Evolutionary conservation across 1,140 invertebrate species (phyloP), one percentile per base, ranked within the genome.

Genomic region (Trachymyrmex cornetzi): DNA sequence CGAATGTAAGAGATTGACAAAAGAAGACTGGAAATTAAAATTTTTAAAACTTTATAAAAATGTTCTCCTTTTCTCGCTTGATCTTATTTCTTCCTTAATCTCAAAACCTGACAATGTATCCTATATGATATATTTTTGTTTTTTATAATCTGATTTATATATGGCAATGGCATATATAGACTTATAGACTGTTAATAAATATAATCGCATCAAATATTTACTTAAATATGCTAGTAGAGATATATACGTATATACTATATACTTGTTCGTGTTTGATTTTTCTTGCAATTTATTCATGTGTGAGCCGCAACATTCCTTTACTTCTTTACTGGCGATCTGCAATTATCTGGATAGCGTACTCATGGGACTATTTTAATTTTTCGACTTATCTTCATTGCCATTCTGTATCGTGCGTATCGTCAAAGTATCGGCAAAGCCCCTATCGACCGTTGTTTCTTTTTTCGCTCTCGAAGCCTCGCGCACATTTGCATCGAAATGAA

Each of bases 401-500:
- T 64, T 75, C 72, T 81, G 55, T 34, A 44, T 85, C 57, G 44
- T n/a, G 50, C 61, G 64, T 75, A 77, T 80, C 77, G 75, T 75
- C 57, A 69, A 67, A 89, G 71, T 82, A 86, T 89, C 75, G 64
- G 24, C 30, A 82, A 55, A 89, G 12, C 11, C 9, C 24, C 19
- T 27, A 69, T 80, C 55, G 77, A 67, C 74, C 69, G 71, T 30
- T 87, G 71, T 75, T 75, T 86, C 59, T 72, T 80, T 63, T 64
- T 61, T 67, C n/a, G n/a, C 67, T 80, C 55, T 34, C 44, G 77
- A 50, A 74, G 34, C 77, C 34, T 89, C 57, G 59, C 63, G 50
- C 50, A 38, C 79, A 92, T 94, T 94, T 92, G 91, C 92, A 94
- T 94, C 87, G 87, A 94, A 93, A 93, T 93, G 90, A 94, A 94